A percentile compares a stretch with the other conserved stretches of the same genome.
These are phyloP conservation scores for Bombus polaris DNA, from an alignment of 1,140 invertebrate genomes.

Conservation along the genomic window DNA sequence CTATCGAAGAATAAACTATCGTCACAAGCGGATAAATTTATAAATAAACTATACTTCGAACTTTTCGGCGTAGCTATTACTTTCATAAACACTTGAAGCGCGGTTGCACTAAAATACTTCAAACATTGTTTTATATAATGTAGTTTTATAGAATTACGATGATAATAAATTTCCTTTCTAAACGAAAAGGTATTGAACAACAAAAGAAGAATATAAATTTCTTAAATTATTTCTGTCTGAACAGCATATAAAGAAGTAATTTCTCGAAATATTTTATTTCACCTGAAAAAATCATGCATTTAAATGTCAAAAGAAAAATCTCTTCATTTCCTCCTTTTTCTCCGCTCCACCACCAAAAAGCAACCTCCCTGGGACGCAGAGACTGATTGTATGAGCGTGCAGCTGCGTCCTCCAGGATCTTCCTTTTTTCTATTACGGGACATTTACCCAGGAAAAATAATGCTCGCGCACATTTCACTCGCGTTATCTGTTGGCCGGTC, in stretches of 20 bases:
- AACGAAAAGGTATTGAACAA: no score
- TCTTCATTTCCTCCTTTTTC: not conserved
- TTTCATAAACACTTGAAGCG: no score
- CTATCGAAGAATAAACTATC: no score
- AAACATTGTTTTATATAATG: no score
- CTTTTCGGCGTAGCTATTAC: no score
- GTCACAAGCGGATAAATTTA: no score
- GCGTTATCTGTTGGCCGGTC: slow-evolving; percentile 44
- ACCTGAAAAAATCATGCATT: not conserved
- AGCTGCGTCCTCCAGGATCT: not conserved
- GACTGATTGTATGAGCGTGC: not conserved
- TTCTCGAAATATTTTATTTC: not conserved
- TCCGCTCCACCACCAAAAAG: not conserved
- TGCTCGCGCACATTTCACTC: slow-evolving; percentile 63
- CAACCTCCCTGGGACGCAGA: not conserved
- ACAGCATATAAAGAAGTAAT: not conserved
- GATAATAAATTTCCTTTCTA: no score
- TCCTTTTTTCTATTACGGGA: slow-evolving; percentile 65
- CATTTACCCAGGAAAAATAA: slow-evolving; percentile 67
- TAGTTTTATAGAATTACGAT: no score
- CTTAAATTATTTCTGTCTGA: no score
- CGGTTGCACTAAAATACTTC: no score
- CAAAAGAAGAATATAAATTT: not conserved
- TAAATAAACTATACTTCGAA: no score
- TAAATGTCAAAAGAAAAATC: not conserved